Percentiles rank a stretch among this genome's conserved stretches.
These are phyloP conservation scores for Melangyna quadrimaculata DNA, from an alignment of 2,888 invertebrate species.

Conservation along the genomic window DNA sequence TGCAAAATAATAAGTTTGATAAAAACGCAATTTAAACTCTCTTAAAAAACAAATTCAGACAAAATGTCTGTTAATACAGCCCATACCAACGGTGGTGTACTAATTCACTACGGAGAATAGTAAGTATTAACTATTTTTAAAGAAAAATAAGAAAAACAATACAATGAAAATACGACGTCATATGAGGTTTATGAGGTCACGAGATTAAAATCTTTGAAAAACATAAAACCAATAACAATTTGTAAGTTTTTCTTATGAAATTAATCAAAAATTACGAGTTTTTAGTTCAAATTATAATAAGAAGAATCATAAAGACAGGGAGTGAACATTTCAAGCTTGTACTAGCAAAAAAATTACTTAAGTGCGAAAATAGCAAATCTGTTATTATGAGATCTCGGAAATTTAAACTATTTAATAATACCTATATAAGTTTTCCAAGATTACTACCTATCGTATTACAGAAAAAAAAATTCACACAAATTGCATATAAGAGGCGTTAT, in stretches of 20 bases:
- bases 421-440: too few relatives aligned
- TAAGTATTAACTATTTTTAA: constrained; percentile 82
- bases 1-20: not conserved
- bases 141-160: not conserved
- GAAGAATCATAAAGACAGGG: constrained; percentile 10
- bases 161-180: constrained; percentile 20
- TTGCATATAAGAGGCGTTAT: not conserved
- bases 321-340: not conserved
- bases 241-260: not conserved
- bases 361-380: too few relatives aligned
- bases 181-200: constrained; percentile 52
- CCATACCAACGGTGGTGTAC: constrained; percentile 95
- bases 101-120: constrained; percentile 98
- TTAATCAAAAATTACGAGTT: constrained; percentile 8
- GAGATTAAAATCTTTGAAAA: constrained; percentile 10
- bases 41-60: not conserved
- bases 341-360: not conserved
- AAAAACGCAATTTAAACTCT: not conserved
- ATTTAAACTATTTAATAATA: not conserved
- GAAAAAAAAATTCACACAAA: too few relatives aligned
- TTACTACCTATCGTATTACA: too few relatives aligned
- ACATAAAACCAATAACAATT: not conserved
- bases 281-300: not conserved
- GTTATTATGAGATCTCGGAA: too few relatives aligned
- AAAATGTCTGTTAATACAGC: constrained; percentile 97